Percentiles rank a stretch among this genome's conserved stretches.
Conservation (phyloP, 1,140 invertebrate species). For the Bombus huntii region DNA sequence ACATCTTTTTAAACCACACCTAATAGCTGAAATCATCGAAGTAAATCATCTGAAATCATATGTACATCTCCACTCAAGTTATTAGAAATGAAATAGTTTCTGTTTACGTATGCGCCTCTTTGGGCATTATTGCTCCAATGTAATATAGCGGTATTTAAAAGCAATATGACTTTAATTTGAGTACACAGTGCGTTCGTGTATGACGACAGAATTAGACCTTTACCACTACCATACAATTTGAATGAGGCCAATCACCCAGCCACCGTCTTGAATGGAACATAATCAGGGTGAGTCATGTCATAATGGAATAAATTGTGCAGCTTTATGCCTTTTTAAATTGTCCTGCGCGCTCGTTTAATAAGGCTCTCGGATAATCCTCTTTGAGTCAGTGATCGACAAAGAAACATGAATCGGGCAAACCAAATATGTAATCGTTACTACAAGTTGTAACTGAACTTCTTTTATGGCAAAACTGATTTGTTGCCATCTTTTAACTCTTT, state of each 20-base stretch:
- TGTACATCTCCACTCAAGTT: not conserved
- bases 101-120: not conserved
- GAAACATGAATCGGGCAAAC: not conserved
- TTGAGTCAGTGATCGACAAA: conserved; percentile 8
- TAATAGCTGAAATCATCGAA: too few species aligned
- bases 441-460: not conserved
- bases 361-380: conserved; percentile 6
- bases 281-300: conserved; percentile 51
- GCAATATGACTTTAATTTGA: conserved; percentile 35
- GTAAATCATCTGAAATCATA: not conserved
- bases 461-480: not conserved
- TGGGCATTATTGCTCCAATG: not conserved
- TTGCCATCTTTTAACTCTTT: not conserved
- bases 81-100: not conserved
- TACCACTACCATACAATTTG: conserved; percentile 44
- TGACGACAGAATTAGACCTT: conserved; percentile 39
- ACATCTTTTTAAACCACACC: not conserved
- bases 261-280: conserved; percentile 47
- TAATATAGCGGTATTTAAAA: conserved; percentile 29
- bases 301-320: conserved; percentile 46
- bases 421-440: not conserved
- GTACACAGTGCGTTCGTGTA: conserved; percentile 1
- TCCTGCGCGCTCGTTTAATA: conserved; percentile 29
- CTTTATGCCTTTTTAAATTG: conserved; percentile 50
- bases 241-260: conserved; percentile 52